Percentiles rank a stretch among this genome's conserved stretches.
These are phyloP conservation scores for Aix galericulata DNA, from an alignment of 2,113 vertebrate genomes.

Conservation along the genomic window DNA sequence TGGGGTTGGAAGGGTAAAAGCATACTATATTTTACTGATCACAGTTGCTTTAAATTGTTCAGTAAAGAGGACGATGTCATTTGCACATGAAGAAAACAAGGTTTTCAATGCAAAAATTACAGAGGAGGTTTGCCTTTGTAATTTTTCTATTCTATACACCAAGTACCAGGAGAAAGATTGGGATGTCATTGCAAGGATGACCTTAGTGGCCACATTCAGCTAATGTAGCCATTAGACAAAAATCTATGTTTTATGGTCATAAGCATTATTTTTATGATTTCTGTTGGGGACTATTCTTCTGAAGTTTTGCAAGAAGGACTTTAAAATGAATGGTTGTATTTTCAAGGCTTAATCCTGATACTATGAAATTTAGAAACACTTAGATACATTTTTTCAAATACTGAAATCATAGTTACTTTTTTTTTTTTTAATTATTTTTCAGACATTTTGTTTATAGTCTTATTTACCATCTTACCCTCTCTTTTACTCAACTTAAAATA, in stretches of 20 bases:
- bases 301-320: not conserved
- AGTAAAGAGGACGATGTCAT: not conserved
- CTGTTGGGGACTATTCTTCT: not conserved
- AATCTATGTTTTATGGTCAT: not conserved
- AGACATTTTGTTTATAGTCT: not conserved
- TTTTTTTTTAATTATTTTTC: not conserved
- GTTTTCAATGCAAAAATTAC: not conserved
- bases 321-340: not conserved
- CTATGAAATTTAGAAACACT: not conserved
- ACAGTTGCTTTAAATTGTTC: conserved; percentile 40
- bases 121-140: not conserved
- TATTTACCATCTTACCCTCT: not conserved
- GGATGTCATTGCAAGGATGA: not conserved
- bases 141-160: not conserved
- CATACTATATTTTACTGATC: not conserved
- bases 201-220: not conserved
- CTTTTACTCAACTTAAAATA: not conserved
- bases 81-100: not conserved
- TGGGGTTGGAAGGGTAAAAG: not conserved
- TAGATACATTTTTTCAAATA: not conserved
- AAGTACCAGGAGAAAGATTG: not conserved
- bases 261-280: not conserved
- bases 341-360: not conserved
- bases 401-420: not conserved
- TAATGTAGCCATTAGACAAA: not conserved